A percentile compares a stretch with the other conserved stretches of the same genome.
phyloP scores from a whole-genome alignment of 53 echinoderm and acorn worm species.

The Temnopleurus reevesii region DNA sequence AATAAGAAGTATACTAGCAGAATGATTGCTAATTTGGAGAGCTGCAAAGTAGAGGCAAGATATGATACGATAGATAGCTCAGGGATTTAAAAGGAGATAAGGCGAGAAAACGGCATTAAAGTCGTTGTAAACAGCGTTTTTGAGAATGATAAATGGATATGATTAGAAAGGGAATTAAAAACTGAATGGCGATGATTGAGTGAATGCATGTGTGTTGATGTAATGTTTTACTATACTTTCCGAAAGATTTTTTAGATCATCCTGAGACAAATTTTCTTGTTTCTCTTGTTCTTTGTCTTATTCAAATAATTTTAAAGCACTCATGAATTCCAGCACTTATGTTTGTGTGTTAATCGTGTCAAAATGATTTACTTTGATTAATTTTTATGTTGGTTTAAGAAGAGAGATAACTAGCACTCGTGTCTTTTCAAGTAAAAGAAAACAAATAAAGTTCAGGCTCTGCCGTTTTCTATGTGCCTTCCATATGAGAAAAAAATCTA shows the following conservation, averaged over 20 bases:
- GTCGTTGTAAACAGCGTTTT: not conserved
- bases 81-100: slow-evolving; percentile 25
- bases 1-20: not conserved
- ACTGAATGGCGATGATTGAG: slow-evolving; percentile 27
- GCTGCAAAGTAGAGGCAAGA: slow-evolving; percentile 5
- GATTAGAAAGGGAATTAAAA: not conserved
- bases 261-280: not conserved
- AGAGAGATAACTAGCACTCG: slow-evolving; percentile 31
- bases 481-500: slow-evolving; percentile 54
- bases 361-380: not conserved
- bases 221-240: slow-evolving; percentile 1
- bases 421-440: slow-evolving; percentile 54
- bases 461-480: slow-evolving; percentile 59
- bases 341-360: not conserved
- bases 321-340: slow-evolving; percentile 40
- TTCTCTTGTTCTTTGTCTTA: not conserved
- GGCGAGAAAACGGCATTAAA: not conserved
- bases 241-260: not conserved
- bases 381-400: not conserved
- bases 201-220: slow-evolving; percentile 22
- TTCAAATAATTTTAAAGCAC: not conserved
- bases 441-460: slow-evolving; percentile 17
- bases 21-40: slow-evolving; percentile 15
- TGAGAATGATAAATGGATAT: not conserved
- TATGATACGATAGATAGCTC: not conserved